phyloP scores from a whole-genome alignment of 2,888 invertebrate genomes.

The Pyrgus malvae region DNA sequence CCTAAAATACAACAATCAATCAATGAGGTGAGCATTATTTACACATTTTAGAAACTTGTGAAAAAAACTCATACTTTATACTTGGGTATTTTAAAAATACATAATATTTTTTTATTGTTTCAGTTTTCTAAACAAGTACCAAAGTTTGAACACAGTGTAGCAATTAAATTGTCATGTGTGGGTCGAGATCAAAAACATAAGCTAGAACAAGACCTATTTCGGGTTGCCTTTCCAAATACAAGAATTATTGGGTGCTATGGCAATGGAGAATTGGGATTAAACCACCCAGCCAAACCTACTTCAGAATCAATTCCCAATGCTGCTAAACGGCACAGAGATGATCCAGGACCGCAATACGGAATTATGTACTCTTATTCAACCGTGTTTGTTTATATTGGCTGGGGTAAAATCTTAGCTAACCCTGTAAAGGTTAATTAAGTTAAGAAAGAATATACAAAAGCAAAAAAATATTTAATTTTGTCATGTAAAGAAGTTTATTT shows the following conservation, averaged over 20 bases:
- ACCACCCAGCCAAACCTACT: constrained; percentile 48
- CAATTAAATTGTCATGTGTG: constrained; percentile 67
- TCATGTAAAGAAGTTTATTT: no score
- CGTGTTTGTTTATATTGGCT: constrained; percentile 70
- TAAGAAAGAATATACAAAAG: no score
- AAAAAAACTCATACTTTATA: neutral
- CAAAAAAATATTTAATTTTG: no score
- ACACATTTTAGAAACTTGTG: neutral
- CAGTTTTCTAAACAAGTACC: constrained; percentile 56
- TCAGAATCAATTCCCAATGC: constrained; percentile 30
- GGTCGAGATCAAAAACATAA: constrained; percentile 66
- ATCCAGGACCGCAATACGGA: constrained; percentile 48
- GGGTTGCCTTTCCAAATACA: constrained; percentile 62
- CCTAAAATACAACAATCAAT: constrained; percentile 57
- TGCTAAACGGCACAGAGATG: constrained; percentile 44
- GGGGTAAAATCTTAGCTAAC: constrained; percentile 56
- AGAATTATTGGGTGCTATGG: constrained; percentile 68
- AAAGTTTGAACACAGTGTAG: constrained; percentile 64
- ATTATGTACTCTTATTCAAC: constrained; percentile 71
- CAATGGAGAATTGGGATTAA: constrained; percentile 69
- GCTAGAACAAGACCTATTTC: constrained; percentile 62
- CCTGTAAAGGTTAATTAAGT: neutral
- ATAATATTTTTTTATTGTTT: neutral
- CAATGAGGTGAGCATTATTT: constrained; percentile 50
- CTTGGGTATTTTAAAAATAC: neutral